phyloP scores from a whole-genome alignment of 1,140 invertebrate genomes.

The Aplysia californica region DNA sequence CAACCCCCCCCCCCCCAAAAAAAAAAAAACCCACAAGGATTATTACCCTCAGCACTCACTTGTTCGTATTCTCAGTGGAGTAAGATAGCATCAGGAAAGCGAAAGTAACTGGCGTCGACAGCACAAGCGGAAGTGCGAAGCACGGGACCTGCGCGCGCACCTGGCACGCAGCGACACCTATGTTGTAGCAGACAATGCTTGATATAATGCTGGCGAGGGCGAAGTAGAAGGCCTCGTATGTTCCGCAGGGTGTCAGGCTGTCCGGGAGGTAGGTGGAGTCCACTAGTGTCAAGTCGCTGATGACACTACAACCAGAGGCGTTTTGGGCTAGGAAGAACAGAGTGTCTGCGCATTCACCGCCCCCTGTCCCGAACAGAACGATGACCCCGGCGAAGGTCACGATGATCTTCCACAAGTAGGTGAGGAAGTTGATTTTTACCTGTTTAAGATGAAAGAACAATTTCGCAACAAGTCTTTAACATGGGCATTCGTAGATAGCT shows the following conservation, averaged over 20 bases:
- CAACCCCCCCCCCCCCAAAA: background rate
- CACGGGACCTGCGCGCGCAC: slow-evolving; percentile 49
- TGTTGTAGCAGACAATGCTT: slow-evolving; percentile 50
- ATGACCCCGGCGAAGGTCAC: slow-evolving; percentile 37
- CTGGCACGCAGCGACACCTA: slow-evolving; percentile 48
- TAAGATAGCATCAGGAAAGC: slow-evolving; percentile 35
- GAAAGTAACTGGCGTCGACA: slow-evolving; percentile 48
- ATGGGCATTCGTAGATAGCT: too few relatives aligned
- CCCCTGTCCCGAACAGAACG: slow-evolving; percentile 32
- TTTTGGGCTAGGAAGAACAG: slow-evolving; percentile 29
- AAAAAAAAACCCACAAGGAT: slow-evolving; percentile 3
- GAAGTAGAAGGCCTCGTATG: slow-evolving; percentile 39
- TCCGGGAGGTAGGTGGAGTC: background rate
- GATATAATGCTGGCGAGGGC: slow-evolving; percentile 43
- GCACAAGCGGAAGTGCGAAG: slow-evolving; percentile 46
- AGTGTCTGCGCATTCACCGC: slow-evolving; percentile 18
- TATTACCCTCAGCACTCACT: too few relatives aligned
- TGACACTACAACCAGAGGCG: slow-evolving; percentile 3
- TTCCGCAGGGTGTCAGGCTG: slow-evolving; percentile 26
- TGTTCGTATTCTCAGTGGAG: slow-evolving; percentile 23
- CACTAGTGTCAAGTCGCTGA: slow-evolving; percentile 25
- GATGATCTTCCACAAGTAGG: slow-evolving; percentile 50
- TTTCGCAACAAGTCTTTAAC: too few relatives aligned
- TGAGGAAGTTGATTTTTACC: slow-evolving; percentile 47
- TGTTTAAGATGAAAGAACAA: too few relatives aligned